Base-by-base conservation (phyloP, 2,113 vertebrate genomes). In the Oreotrochilus melanogaster region DNA sequence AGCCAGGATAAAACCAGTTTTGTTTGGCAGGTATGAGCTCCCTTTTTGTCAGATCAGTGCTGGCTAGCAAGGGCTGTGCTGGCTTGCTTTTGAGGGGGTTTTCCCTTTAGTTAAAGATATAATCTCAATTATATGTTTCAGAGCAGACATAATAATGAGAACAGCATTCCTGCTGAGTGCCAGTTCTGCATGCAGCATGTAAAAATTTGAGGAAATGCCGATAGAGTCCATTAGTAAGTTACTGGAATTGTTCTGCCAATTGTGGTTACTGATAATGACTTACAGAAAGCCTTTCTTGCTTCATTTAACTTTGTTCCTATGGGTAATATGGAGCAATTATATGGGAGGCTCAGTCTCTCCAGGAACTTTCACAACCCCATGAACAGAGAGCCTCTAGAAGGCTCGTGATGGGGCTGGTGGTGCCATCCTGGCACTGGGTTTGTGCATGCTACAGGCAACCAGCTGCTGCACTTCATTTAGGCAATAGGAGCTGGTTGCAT, bases 221-320 rank as follows among this genome's bases (percentile, higher is more conserved):
- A 94, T 60, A 10, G 14, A 94, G 92, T 95, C 97, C 98, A 98
- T 98, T 98, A 98, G 96, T 95, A 82, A 83, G 85, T 98, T 98
- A 97, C 98, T 96, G 96, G 96, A 97, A 97, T 95, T 90, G 92
- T 96, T 96, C 96, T 95, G 97, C 97, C 97, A 92, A 89, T 84
- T 97, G 97, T 96, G 97, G 95, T 97, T 96, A 82, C 92, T 96
- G 96, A 64, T 97, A 97, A 97, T 97, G 95, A 85, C 93, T 98
- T 98, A 87, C 96, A 94, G 96, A 97, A 98, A 98, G 93, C 67
- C 73, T 74, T 81, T 39, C 88, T 92, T 84, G 12, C 22, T 37
- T 96, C 95, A 71, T 91, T 92, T 89, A 19, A 48, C 87, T 51
- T 53, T 15, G 11, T 87, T 97, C 93, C 95, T 94, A 31, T 76